Evolutionary conservation across 2,888 invertebrate genomes (phyloP).

Genomic region (Chamaedrilus cognettii): DNA sequence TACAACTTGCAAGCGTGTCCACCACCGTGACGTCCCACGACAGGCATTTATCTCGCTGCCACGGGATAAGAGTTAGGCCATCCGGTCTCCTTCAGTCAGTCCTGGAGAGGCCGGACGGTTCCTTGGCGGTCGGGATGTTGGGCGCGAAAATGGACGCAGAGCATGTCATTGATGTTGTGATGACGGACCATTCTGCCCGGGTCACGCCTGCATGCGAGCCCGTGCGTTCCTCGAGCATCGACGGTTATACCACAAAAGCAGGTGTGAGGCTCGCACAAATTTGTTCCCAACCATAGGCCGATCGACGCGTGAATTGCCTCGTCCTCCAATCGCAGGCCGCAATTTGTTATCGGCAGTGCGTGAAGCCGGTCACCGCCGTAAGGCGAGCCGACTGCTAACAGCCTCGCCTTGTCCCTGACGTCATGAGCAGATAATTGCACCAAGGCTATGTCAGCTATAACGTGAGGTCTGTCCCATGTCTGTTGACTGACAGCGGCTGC

Average conservation of each 20-base stretch:
- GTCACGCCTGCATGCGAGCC: not conserved
- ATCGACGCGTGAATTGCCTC: not conserved
- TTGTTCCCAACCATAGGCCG: not conserved
- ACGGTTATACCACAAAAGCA: not conserved
- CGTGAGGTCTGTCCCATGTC: not conserved
- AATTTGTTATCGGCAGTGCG: not conserved
- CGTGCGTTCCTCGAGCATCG: not conserved
- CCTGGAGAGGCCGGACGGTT: too few species aligned
- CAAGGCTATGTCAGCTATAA: not conserved
- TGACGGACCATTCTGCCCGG: not conserved
- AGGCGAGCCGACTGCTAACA: not conserved
- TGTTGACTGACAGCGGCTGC: not conserved
- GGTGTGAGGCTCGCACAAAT: conserved; percentile 6
- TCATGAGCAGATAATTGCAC: not conserved
- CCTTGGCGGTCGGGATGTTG: too few species aligned
- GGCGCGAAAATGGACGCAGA: too few species aligned
- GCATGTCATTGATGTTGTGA: not conserved
- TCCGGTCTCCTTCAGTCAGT: too few species aligned
- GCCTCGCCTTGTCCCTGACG: not conserved
- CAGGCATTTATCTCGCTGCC: too few species aligned
- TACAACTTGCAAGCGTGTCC: too few species aligned
- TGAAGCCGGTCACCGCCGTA: conserved; percentile 5
- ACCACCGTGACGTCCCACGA: too few species aligned
- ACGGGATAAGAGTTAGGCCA: too few species aligned
- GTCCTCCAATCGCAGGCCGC: not conserved